These are phyloP conservation scores for Micrasema longulum DNA, from an alignment of 1,140 invertebrate species.

Conservation along the genomic window DNA sequence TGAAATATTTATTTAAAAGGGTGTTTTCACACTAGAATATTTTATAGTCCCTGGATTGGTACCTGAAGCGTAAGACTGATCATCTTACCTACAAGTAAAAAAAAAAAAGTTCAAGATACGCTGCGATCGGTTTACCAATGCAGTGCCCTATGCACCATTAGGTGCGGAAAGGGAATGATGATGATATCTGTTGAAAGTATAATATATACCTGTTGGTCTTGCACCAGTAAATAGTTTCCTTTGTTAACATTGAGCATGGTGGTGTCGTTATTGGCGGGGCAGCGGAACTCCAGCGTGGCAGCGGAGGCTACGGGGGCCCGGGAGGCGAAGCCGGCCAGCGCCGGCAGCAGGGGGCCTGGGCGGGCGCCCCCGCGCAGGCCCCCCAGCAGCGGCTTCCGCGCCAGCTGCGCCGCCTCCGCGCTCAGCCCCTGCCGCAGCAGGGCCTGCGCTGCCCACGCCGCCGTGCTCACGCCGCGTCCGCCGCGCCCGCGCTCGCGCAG, in stretches of 20 bases:
- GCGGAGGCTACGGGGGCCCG: conserved; percentile 18
- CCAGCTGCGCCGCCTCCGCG: conserved; percentile 80
- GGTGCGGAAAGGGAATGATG: too few species aligned
- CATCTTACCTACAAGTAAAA: too few species aligned
- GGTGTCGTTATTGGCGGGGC: conserved; percentile 27
- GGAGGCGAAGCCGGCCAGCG: conserved; percentile 33
- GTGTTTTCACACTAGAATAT: too few species aligned
- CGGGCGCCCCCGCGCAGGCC: conserved; percentile 76
- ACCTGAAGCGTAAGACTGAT: too few species aligned
- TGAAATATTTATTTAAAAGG: too few species aligned
- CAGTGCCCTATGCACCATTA: too few species aligned
- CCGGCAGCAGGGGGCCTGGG: conserved; percentile 25
- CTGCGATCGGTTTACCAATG: too few species aligned
- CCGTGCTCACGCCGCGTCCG: conserved; percentile 85
- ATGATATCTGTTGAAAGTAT: too few species aligned
- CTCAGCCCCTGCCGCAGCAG: conserved; percentile 76
- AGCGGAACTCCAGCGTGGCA: conserved; percentile 42
- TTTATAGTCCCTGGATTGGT: too few species aligned
- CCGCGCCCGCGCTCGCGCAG: conserved; percentile 73
- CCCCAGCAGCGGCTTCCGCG: conserved; percentile 82
- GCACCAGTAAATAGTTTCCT: conserved; percentile 43
- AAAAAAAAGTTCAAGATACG: too few species aligned
- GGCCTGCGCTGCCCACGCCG: conserved; percentile 83
- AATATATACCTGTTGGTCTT: conserved; percentile 44
- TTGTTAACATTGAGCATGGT: conserved; percentile 41